phyloP scores from a whole-genome alignment of 2,888 invertebrate genomes.

The Scaeva pyrastri region DNA sequence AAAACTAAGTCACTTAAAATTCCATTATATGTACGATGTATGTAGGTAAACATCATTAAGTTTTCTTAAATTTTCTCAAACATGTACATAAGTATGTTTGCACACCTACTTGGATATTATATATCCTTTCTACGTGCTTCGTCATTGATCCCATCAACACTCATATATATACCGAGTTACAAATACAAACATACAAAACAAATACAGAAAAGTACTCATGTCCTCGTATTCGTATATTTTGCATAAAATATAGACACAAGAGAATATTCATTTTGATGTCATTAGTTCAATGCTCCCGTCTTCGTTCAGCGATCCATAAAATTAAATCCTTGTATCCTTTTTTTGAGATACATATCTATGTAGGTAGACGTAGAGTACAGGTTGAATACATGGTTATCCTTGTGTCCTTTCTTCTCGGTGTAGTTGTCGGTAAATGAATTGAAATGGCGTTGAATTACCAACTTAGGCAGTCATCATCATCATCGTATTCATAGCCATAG shows the following conservation, averaged over 20 bases:
- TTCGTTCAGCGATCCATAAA: conserved; percentile 69
- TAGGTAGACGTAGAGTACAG: too few relatives aligned
- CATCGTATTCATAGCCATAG: conserved; percentile 12
- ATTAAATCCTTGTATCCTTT: conserved; percentile 68
- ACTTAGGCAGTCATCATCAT: conserved; percentile 61
- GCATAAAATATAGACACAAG: conserved; percentile 18
- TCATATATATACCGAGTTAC: background rate
- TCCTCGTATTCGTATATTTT: background rate
- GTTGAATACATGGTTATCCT: background rate
- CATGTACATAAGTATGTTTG: background rate
- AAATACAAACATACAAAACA: background rate
- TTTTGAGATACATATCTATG: background rate
- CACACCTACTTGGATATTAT: background rate
- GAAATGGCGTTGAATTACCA: conserved; percentile 70
- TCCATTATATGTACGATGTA: background rate
- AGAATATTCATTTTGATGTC: conserved; percentile 60
- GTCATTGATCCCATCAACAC: background rate
- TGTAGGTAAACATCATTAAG: background rate
- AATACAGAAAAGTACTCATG: background rate
- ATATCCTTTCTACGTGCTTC: background rate
- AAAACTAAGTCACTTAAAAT: conserved; percentile 1
- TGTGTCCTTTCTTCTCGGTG: conserved; percentile 33
- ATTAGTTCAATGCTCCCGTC: conserved; percentile 75
- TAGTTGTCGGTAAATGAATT: conserved; percentile 68
- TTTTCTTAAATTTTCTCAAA: background rate